Percentiles rank a stretch among this genome's conserved stretches.
Evolutionary conservation across 2,797 vertebrate species (phyloP).

Genomic region (Microctenopoma steveboyesi): DNA sequence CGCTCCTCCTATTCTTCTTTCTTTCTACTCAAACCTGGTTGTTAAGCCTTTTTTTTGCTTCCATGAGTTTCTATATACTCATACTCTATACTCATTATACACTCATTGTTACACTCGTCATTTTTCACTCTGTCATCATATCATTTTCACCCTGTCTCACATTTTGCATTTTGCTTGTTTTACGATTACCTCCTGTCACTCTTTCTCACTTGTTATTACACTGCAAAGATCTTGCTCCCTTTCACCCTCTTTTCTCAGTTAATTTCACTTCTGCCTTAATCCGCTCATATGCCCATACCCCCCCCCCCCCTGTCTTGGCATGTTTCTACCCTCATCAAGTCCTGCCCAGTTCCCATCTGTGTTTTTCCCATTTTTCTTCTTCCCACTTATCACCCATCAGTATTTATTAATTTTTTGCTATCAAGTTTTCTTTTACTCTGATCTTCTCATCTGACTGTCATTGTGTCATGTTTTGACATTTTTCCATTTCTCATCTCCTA

Average conservation of each 20-base stretch:
- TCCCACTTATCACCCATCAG: conserved; percentile 49
- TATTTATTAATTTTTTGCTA: conserved; percentile 55
- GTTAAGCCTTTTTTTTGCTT: conserved; percentile 6
- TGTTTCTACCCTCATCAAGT: conserved; percentile 26
- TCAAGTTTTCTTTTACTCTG: conserved; percentile 29
- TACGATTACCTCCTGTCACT: conserved; percentile 7
- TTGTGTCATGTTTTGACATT: conserved; percentile 60
- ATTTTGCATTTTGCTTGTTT: conserved; percentile 10
- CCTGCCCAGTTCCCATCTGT: conserved; percentile 38
- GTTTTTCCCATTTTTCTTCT: conserved; percentile 24
- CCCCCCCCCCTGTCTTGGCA: conserved; percentile 12
- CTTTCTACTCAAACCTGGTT: conserved; percentile 6
- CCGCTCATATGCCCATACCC: conserved; percentile 37
- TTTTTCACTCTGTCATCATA: conserved; percentile 46
- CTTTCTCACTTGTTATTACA: conserved; percentile 38
- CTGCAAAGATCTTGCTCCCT: conserved; percentile 30
- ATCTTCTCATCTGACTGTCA: conserved; percentile 59
- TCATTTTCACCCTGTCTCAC: conserved; percentile 18
- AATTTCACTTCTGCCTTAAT: conserved; percentile 48
- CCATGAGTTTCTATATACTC: background rate
- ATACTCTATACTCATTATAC: conserved; percentile 22
- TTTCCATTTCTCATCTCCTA: conserved; percentile 66
- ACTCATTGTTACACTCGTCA: conserved; percentile 24
- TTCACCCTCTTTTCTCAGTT: conserved; percentile 19
- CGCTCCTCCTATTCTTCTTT: background rate